Base-by-base conservation (phyloP, 2,888 invertebrate genomes). In the Folsomia manolachei region DNA sequence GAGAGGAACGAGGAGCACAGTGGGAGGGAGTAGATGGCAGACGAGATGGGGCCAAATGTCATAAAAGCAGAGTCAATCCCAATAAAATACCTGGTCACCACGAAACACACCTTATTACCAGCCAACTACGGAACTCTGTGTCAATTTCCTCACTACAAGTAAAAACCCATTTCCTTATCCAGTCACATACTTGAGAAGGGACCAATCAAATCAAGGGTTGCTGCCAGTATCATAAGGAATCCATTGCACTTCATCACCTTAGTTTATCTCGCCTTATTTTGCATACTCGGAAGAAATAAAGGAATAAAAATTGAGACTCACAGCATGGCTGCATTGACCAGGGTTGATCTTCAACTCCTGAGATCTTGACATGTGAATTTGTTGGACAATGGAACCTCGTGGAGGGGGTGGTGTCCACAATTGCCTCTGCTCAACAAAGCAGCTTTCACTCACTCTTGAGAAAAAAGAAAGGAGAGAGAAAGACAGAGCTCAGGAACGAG, bases 141-240 rank as follows among this genome's bases (percentile, higher is more conserved):
- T 62, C 26, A 23, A 66, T 66, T 66, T 66, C 65, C 52, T 61
- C 69, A 56, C 64, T 65, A 63, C 63, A 56, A 56, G 56, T 56
- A 56, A 60, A 71, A 71, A 63, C 67, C 66, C 63, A 52, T 65
- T 64, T 27, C 53, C 23, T 56, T 24, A 51, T 63, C 23, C 63
- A 53, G 60, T 26, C 66, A 67, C 52, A 69, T 74, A 69, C 63
- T 51, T 14, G 52, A 24, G 71, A 66, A 63, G 72, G 63, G 66
- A 60, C 61, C 71, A 74, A 74, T 73, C 74, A 74, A 74, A 74
- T 68, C 66, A 71, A 74, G 71, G 74, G 74, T 69, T 72, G 39
- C 14, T 39, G 39, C 39, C 39, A n/a, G n/a, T n/a, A n/a, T n/a
- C n/a, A n/a, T n/a, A n/a, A n/a, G n/a, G n/a, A n/a, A n/a, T n/a